phyloP scores from a whole-genome alignment of 2,113 vertebrate species.

The Pardalotus punctatus region DNA sequence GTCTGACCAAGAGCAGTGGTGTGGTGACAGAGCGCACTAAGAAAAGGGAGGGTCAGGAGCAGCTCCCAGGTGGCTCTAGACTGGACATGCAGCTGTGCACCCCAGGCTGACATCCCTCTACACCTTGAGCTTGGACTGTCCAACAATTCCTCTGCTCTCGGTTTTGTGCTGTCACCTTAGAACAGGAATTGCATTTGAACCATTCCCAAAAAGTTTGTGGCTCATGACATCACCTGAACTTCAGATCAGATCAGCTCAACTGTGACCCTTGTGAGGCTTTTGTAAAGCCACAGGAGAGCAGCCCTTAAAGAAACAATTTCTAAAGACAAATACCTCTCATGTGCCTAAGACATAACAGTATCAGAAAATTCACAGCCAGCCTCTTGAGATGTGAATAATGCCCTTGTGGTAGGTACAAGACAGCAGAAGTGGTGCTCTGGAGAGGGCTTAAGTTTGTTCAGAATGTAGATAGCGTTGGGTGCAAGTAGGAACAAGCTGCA shows the following conservation, averaged over 20 bases:
- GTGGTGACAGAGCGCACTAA: background rate
- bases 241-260: background rate
- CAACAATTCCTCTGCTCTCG: background rate
- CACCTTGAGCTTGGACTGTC: background rate
- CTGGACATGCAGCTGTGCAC: background rate
- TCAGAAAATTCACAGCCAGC: slow-evolving; percentile 1
- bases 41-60: background rate
- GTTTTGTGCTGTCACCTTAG: background rate
- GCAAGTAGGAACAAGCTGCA: slow-evolving; percentile 3
- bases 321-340: background rate
- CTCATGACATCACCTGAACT: background rate
- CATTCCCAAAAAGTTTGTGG: background rate
- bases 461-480: background rate
- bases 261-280: background rate
- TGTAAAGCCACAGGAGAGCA: background rate
- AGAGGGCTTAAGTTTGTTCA: background rate
- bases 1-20: background rate
- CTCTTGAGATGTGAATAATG: background rate
- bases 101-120: background rate
- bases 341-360: background rate
- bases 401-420: background rate
- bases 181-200: background rate
- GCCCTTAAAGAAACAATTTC: background rate
- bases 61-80: background rate
- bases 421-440: slow-evolving; percentile 19